Evolutionary conservation across 2,797 vertebrate genomes (phyloP).

Genomic region (Prunella strophiata): DNA sequence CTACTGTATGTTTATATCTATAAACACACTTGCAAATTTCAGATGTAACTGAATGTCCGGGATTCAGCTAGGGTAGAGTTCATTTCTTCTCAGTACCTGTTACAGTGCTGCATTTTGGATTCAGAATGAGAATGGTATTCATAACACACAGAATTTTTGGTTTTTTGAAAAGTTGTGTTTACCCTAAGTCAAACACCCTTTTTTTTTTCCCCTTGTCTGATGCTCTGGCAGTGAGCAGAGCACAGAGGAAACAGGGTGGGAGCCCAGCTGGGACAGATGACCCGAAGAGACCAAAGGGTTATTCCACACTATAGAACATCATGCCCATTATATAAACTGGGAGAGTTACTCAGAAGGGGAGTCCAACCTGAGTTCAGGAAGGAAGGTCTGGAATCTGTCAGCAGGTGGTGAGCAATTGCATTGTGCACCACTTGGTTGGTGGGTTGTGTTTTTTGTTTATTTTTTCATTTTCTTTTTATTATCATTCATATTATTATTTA

Average conservation of each 20-base stretch:
- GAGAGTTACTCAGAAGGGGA: neutral
- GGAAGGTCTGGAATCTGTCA: neutral
- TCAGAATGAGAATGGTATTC: neutral
- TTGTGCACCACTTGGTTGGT: neutral
- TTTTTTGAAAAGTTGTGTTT: neutral
- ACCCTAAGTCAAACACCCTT: neutral
- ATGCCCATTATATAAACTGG: neutral
- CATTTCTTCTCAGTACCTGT: neutral
- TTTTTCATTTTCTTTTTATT: too few species aligned
- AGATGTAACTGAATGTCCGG: neutral
- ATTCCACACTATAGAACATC: neutral
- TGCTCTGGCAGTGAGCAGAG: neutral
- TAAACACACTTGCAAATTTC: neutral
- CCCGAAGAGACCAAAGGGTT: rapidly evolving
- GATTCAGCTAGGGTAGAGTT: neutral
- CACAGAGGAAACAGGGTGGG: neutral
- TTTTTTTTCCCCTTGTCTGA: neutral
- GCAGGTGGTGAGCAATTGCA: neutral
- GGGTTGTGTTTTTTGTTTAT: too few species aligned
- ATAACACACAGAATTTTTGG: neutral
- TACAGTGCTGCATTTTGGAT: neutral
- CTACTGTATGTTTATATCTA: neutral
- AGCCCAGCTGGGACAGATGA: neutral
- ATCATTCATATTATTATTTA: too few species aligned
- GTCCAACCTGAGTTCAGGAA: neutral